Percentiles rank a stretch among this genome's conserved stretches.
phyloP scores from a whole-genome alignment of 2,888 invertebrate genomes.

The Norana najaformis region DNA sequence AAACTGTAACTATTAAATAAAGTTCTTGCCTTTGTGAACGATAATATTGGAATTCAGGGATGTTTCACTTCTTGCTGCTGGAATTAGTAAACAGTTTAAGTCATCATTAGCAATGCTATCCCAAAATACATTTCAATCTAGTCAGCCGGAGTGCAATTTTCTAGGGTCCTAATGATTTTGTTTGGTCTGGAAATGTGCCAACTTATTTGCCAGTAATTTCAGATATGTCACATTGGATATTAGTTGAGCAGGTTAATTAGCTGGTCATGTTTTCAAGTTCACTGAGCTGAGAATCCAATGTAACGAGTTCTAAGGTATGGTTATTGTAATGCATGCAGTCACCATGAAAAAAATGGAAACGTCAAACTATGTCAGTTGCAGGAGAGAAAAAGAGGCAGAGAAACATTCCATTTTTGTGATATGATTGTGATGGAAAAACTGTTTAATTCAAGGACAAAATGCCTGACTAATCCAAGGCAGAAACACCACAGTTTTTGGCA shows the following conservation, averaged over 20 bases:
- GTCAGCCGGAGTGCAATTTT: no score
- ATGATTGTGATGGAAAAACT: background rate
- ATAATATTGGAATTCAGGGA: background rate
- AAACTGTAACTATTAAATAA: no score
- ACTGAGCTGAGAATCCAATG: background rate
- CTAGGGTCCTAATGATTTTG: background rate
- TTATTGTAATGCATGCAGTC: slow-evolving; percentile 13
- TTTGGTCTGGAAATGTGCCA: background rate
- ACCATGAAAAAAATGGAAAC: background rate
- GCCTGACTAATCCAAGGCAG: background rate
- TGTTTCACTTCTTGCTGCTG: background rate
- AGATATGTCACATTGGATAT: background rate
- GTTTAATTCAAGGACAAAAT: background rate
- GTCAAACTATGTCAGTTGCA: background rate
- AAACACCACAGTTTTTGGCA: background rate
- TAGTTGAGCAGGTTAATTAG: background rate
- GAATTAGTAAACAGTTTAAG: background rate
- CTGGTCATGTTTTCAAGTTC: background rate
- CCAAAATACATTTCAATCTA: background rate
- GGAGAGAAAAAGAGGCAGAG: background rate
- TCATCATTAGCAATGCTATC: background rate
- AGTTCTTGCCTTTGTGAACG: background rate
- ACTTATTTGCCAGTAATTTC: background rate
- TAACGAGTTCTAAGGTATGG: background rate
- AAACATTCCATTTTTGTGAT: background rate